Evolutionary conservation across 2,113 vertebrate genomes (phyloP).

Genomic region (Pantherophis guttatus): DNA sequence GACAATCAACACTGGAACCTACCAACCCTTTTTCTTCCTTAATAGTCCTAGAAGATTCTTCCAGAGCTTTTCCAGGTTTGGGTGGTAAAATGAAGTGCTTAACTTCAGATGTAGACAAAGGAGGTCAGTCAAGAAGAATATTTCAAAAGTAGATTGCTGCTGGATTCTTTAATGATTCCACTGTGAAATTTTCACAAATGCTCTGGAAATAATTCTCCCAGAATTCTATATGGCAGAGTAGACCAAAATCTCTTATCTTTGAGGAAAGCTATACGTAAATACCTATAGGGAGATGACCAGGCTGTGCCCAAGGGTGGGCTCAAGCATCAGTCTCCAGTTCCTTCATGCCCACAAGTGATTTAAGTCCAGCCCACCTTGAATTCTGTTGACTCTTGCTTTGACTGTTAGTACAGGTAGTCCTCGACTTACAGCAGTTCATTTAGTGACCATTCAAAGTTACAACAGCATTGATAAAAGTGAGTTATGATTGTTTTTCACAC

Average conservation of each 20-base stretch:
- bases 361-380: neutral
- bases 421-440: neutral
- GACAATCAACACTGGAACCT: neutral
- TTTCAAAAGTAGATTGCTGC: neutral
- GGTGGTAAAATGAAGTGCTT: neutral
- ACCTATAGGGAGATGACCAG: neutral
- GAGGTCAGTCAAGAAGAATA: neutral
- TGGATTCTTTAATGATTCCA: neutral
- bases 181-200: neutral
- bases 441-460: neutral
- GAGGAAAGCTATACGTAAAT: neutral
- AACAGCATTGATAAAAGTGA: neutral
- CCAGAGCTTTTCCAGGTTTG: neutral
- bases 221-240: neutral
- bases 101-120: neutral
- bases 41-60: neutral
- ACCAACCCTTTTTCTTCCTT: neutral
- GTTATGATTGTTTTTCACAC: neutral
- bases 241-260: neutral
- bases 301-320: neutral
- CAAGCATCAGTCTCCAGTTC: neutral
- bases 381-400: neutral
- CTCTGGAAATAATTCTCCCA: neutral
- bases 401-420: neutral
- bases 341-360: neutral